phyloP scores from a whole-genome alignment of 2,888 invertebrate genomes.

The Troglohyphantes excavatus region DNA sequence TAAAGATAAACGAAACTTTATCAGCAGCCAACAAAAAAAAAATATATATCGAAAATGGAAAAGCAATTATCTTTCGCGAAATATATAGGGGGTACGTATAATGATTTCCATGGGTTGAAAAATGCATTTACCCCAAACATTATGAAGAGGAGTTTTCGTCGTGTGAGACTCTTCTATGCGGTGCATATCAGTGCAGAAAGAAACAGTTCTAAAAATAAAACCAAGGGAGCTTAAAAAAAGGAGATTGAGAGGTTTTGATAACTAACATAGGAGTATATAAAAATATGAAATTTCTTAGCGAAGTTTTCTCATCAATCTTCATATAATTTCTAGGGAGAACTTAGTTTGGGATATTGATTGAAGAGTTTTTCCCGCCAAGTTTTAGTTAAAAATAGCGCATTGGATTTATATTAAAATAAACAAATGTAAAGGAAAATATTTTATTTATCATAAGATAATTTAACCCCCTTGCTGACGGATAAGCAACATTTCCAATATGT shows the following conservation, averaged over 20 bases:
- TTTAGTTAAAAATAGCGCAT: background rate
- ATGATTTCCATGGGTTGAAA: slow-evolving; percentile 38
- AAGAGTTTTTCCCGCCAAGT: background rate
- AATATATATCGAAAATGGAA: slow-evolving; percentile 33
- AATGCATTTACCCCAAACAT: slow-evolving; percentile 20
- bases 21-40: background rate
- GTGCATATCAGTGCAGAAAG: background rate
- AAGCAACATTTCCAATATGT: too few species aligned
- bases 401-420: too few species aligned
- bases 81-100: slow-evolving; percentile 14
- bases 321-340: slow-evolving; percentile 28
- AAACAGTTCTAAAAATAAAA: slow-evolving; percentile 1
- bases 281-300: slow-evolving; percentile 13
- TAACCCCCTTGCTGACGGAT: too few species aligned
- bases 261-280: slow-evolving; percentile 9
- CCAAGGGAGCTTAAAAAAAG: background rate
- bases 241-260: background rate
- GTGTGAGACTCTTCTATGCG: background rate
- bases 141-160: slow-evolving; percentile 2
- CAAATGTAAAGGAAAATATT: too few species aligned
- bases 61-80: slow-evolving; percentile 44
- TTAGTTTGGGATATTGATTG: background rate
- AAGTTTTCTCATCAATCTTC: slow-evolving; percentile 59
- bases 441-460: too few species aligned
- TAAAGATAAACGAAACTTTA: slow-evolving; percentile 33